These are phyloP conservation scores for Otus sunia DNA, from an alignment of 2,113 vertebrate species.

Conservation along the genomic window DNA sequence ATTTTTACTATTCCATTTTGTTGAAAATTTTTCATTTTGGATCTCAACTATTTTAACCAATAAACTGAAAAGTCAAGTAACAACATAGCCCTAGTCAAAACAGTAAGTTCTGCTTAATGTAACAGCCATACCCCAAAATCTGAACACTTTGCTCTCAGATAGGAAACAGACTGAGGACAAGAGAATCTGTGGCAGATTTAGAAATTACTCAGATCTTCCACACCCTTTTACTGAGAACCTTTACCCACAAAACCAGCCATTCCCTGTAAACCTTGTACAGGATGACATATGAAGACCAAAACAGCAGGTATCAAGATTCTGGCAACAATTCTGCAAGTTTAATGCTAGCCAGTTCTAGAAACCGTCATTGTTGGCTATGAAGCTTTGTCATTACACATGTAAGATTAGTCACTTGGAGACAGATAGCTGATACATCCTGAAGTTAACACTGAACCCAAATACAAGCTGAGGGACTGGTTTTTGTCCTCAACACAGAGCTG, in stretches of 20 bases:
- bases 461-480: background rate
- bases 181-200: background rate
- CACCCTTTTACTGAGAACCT: background rate
- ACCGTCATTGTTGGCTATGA: background rate
- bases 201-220: background rate
- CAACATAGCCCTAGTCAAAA: background rate
- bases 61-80: background rate
- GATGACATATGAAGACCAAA: background rate
- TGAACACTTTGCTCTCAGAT: background rate
- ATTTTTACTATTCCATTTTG: background rate
- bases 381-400: background rate
- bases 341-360: background rate
- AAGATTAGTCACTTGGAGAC: background rate
- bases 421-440: background rate
- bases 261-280: background rate
- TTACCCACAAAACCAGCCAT: background rate
- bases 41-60: background rate
- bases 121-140: background rate
- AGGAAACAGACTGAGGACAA: background rate
- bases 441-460: background rate
- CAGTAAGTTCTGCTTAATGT: background rate
- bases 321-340: background rate
- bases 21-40: background rate
- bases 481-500: background rate
- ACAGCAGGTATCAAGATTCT: slow-evolving; percentile 20